Conservation (phyloP, 2,888 invertebrate species). For the Steinernema hermaphroditum region DNA sequence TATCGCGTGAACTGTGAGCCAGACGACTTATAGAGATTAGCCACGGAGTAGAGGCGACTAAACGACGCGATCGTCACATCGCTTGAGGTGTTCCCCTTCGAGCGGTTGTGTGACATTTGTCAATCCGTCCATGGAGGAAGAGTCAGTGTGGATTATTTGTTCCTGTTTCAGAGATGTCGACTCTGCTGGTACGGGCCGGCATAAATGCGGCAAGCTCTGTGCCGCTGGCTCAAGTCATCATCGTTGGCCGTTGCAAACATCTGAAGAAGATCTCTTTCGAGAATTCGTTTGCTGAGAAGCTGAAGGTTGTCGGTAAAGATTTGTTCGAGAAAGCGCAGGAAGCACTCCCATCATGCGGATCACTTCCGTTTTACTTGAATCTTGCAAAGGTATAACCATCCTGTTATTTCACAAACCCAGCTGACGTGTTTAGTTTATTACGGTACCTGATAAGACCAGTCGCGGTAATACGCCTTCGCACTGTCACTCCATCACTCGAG, state of each 20-base stretch:
- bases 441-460: slow-evolving; percentile 48
- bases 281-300: slow-evolving; percentile 32
- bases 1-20: neutral
- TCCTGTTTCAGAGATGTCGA: slow-evolving; percentile 35
- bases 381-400: slow-evolving; percentile 46
- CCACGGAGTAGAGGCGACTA: too few relatives aligned
- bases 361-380: slow-evolving; percentile 53
- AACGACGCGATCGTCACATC: neutral
- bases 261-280: slow-evolving; percentile 38
- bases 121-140: neutral
- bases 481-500: slow-evolving; percentile 45
- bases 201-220: slow-evolving; percentile 30
- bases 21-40: too few relatives aligned
- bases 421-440: slow-evolving; percentile 43
- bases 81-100: neutral
- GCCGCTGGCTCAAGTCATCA: slow-evolving; percentile 39
- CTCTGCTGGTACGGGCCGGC: slow-evolving; percentile 37
- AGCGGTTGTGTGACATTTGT: neutral
- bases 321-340: slow-evolving; percentile 43
- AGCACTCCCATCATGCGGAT: slow-evolving; percentile 37
- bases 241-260: slow-evolving; percentile 42
- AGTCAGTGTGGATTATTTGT: too few relatives aligned
- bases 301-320: slow-evolving; percentile 43
- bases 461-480: slow-evolving; percentile 57
- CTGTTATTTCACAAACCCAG: slow-evolving; percentile 2